Conservation (phyloP, 2,797 vertebrate species). For the Cryptoblepharus egeriae region DNA sequence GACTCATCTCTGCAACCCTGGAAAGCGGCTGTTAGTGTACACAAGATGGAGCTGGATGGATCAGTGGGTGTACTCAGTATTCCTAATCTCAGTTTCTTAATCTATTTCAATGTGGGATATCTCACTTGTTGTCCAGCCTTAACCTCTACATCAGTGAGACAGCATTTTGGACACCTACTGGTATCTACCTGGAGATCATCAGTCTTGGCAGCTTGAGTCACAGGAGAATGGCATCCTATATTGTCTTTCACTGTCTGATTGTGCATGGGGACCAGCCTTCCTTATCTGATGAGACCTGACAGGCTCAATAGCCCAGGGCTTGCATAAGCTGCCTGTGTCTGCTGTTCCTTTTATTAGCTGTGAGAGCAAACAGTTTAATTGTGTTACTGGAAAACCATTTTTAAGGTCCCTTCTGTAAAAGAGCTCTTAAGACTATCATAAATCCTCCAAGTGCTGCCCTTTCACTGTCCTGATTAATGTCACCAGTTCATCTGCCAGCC, state of each 20-base stretch:
- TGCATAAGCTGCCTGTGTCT: background rate
- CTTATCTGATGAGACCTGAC: background rate
- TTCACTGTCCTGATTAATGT: slow-evolving; percentile 41
- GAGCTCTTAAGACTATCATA: slow-evolving; percentile 25
- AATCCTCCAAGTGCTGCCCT: slow-evolving; percentile 16
- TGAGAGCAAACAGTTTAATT: slow-evolving; percentile 30
- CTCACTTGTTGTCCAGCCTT: too few species aligned
- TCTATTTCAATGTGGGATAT: background rate
- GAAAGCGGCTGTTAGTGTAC: too few species aligned
- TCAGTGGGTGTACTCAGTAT: too few species aligned
- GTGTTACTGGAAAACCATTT: slow-evolving; percentile 21
- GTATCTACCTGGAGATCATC: background rate
- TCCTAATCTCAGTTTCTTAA: too few species aligned
- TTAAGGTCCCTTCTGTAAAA: slow-evolving; percentile 40
- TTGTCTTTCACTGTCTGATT: accelerated
- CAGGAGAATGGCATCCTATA: accelerated
- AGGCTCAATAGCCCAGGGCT: background rate
- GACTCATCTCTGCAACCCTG: too few species aligned
- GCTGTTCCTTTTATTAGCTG: slow-evolving; percentile 42
- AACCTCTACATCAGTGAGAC: background rate
- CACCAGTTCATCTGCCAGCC: slow-evolving; percentile 28
- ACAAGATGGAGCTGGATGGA: too few species aligned
- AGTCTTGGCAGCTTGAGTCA: background rate
- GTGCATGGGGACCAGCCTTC: background rate
- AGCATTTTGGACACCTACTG: background rate